Evolutionary conservation across 2,888 invertebrate genomes (phyloP), one percentile per base, ranked within the genome.

Genomic region (Metopia argyrocephala): DNA sequence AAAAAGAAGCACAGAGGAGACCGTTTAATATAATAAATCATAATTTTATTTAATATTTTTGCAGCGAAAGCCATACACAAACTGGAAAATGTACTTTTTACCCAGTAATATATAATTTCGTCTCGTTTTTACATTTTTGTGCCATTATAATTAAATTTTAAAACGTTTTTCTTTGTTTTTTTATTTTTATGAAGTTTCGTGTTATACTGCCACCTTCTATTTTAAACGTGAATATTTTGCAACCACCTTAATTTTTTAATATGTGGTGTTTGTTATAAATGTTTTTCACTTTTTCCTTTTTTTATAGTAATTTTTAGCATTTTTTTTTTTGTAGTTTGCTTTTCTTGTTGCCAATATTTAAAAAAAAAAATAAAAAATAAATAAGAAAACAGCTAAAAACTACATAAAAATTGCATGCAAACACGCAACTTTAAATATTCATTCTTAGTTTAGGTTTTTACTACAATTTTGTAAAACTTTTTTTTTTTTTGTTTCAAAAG

Each of bases 361-460:
- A 45, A 75, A 45, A 68, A 28, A 75, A 68, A 12, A n/a, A 59
- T 21, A 52, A 31, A 31, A 23, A 68, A 70, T 64, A n/a, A 62
- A 65, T 75, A 68, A 79, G 48, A 68, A 57, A 65, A 71, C 31
- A 15, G 20, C 74, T 73, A 81, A 82, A 85, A 81, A 75, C 46
- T 65, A 69, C 66, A 76, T 70, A 73, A 71, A 79, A 76, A 80
- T 87, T 88, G 90, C 90, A 89, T 90, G 90, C 85, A 84, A 88
- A 87, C 89, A 90, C 89, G 90, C 89, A 89, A 90, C 89, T 89
- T 86, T 86, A 84, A 87, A 86, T 87, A 87, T 66, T 84, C 20
- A 18, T 69, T 52, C 48, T 50, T 73, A 48, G 23, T 48, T 38
- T 66, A 50, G 23, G n/a, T 31, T 62, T 46, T 65, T 64, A 45